Base-by-base conservation (phyloP, 2,113 vertebrate species). In the Hydropotes inermis region DNA sequence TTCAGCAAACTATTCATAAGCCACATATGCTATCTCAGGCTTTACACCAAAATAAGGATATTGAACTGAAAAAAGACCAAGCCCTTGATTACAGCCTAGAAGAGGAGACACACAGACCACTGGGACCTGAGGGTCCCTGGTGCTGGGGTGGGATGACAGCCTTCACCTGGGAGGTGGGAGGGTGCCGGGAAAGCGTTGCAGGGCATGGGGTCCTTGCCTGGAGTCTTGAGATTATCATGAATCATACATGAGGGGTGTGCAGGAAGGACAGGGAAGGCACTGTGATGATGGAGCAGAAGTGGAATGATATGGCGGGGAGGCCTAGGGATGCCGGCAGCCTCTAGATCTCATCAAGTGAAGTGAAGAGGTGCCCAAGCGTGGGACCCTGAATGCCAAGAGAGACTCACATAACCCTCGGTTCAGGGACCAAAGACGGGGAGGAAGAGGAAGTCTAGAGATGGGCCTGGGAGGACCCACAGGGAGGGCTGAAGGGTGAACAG, bases 121-220 rank as follows among this genome's bases (percentile, higher is more conserved):
- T 74, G 74, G 57, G 43, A 19, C 33, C 13, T 0, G 1, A 86
- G 55, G 47, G 27, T 47, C 14, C 50, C 57, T 0, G 0, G 47
- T 19, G 64, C 30, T 23, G 55, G 27, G 21, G 45, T n/a, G 33
- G 36, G 10, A 45, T 21, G 23, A 57, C 11, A 1, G 50, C 28
- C 36, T 15, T 52, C 10, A 0, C 86, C 67, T 28, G 57, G 17
- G n/a, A 9, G 15, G 4, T 5, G 10, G 57, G 61, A 36, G 64
- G 13, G 19, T 4, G 64, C 61, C 10, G 60, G 76, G 36, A 70
- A 64, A 88, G 60, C 43, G 12, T 64, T 43, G 7, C 9, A 52
- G 39, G n/a, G 27, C 27, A 7, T 0, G 2, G 3, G 19, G 25
- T 30, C 58, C 79, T 87, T 94, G 82, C 94, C 30, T 1, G 3